Percentiles rank a stretch among this genome's conserved stretches.
These are phyloP conservation scores for Parnassius mnemosyne DNA, from an alignment of 2,888 invertebrate genomes.

Conservation along the genomic window DNA sequence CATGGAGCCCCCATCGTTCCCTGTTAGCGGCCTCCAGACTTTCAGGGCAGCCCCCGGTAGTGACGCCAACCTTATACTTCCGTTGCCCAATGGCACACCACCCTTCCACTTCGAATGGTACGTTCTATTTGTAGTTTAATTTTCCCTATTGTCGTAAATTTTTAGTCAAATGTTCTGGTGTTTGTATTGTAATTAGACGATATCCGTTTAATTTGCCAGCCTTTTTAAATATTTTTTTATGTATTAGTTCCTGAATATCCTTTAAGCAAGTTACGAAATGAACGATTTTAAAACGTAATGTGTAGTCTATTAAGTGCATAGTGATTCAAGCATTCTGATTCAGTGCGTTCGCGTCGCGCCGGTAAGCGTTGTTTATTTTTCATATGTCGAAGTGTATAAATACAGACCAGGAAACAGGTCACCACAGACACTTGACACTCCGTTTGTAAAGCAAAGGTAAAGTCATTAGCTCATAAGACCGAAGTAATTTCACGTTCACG, in stretches of 20 bases:
- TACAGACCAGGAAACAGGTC: constrained; percentile 67
- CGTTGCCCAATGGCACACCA: constrained; percentile 59
- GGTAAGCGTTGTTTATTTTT: constrained; percentile 73
- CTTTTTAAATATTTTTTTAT: too few species aligned
- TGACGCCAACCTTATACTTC: constrained; percentile 51
- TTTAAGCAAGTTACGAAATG: background rate
- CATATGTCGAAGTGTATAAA: constrained; percentile 72
- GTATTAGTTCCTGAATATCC: background rate
- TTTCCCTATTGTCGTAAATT: constrained; percentile 26
- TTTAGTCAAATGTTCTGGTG: background rate
- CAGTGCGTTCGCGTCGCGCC: constrained; percentile 41
- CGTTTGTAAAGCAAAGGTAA: constrained; percentile 19
- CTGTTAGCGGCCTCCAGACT: constrained; percentile 49
- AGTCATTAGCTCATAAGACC: background rate
- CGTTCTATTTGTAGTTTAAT: constrained; percentile 42
- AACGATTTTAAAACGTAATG: constrained; percentile 27
- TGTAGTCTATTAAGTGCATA: constrained; percentile 32
- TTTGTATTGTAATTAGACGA: background rate
- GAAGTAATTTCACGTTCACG: background rate
- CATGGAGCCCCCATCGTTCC: constrained; percentile 72
- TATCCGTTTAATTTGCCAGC: too few species aligned
- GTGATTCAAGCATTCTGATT: constrained; percentile 24
- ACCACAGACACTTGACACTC: constrained; percentile 54
- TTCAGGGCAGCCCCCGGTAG: constrained; percentile 63
- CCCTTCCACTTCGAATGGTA: constrained; percentile 70